Evolutionary conservation across 2,888 invertebrate genomes (phyloP), one percentile per base, ranked within the genome.

Genomic region (Nesidiocoris tenuis): DNA sequence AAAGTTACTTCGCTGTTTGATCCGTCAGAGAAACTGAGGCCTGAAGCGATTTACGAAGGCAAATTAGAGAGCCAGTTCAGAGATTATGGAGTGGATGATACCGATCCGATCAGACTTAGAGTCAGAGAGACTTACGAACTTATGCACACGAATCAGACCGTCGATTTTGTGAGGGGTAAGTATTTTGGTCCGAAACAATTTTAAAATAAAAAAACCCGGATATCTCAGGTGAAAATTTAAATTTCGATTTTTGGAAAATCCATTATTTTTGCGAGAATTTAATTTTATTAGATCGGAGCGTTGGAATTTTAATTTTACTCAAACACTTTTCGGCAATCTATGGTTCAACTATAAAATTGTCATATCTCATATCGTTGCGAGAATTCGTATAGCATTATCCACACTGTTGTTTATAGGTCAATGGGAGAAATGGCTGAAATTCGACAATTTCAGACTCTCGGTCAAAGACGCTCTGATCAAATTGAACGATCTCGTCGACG

Each of bases 1-100:
- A 39, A 39, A 39, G 39, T 39, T 39, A 39, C 39, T 39, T 39
- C 39, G 39, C 59, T 59, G n/a, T 16, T 59, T 16, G 59, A 59
- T 59, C 59, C 59, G n/a, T 59, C 59, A n/a, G 59, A 59, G 59
- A 59, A n/a, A 59, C n/a, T 59, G 59, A 59, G 59, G 59, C 59
- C 59, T 18, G 59, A 59, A 18, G 17, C 59, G 7, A 18, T 59
- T n/a, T 59, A 59, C 59, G 59, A 59, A 5, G 59, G 59, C 19
- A 59, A 59, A 59, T 18, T 59, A n/a, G 17, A 3, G 7, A 59
- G 59, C 59, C 59, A 59, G 59, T 59, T 59, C 19, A 59, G 59
- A 18, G 59, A 59, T 16, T 59, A 59, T 18, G 19, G 7, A n/a
- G 17, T 9, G 5, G 59, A 59, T n/a, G 59, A 59, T n/a, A 59